Percentiles rank a stretch among this genome's conserved stretches.
These are phyloP conservation scores for Galagoides demidoff DNA, from an alignment of 2,797 vertebrate species.

Conservation along the genomic window DNA sequence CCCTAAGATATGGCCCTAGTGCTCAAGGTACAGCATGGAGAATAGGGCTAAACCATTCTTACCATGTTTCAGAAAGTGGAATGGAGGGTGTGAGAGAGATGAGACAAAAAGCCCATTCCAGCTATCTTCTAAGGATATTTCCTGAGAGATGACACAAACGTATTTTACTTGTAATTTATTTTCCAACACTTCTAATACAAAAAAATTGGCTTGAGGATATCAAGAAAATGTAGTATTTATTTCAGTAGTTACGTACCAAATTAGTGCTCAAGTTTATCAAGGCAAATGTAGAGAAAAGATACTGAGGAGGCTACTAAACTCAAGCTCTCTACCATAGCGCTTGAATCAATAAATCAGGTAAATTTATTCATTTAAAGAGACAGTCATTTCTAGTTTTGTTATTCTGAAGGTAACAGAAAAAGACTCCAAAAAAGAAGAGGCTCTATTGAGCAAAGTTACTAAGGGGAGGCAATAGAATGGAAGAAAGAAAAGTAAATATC, in stretches of 20 bases:
- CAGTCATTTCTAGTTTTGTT: slow-evolving; percentile 7
- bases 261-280: not conserved
- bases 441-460: not conserved
- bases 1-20: not conserved
- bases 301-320: not conserved
- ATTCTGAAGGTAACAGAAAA: not conserved
- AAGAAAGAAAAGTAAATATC: not conserved
- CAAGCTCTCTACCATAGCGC: not conserved
- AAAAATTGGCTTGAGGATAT: not conserved
- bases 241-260: not conserved
- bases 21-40: not conserved
- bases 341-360: not conserved
- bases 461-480: not conserved
- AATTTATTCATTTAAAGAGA: not conserved
- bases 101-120: not conserved
- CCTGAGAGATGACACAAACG: not conserved
- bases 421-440: not conserved
- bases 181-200: not conserved
- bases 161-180: not conserved
- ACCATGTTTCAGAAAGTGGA: not conserved
- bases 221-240: not conserved
- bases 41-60: not conserved
- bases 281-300: not conserved
- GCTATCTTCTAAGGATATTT: not conserved
- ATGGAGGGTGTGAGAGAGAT: not conserved